These are phyloP conservation scores for Mormyrus lacerda DNA, from an alignment of 2,113 vertebrate species.

Conservation along the genomic window DNA sequence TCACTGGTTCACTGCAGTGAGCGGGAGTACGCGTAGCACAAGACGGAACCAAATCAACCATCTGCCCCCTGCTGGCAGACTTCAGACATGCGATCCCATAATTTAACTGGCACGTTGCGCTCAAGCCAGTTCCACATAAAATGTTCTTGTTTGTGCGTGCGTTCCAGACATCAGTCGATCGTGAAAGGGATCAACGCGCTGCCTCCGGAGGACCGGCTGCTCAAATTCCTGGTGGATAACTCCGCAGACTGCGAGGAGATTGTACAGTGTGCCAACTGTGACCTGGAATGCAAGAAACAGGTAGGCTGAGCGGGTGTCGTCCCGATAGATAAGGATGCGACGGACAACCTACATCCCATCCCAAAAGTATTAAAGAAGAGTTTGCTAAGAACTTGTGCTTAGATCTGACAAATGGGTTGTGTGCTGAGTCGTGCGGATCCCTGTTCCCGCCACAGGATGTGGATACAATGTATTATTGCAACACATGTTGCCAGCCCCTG, in stretches of 20 bases:
- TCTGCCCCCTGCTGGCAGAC: background rate
- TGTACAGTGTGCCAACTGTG: conserved; percentile 84
- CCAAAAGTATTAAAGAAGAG: background rate
- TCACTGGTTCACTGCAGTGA: background rate
- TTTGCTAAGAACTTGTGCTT: background rate
- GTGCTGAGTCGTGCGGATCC: background rate
- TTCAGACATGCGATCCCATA: background rate
- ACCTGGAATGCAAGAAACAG: conserved; percentile 71
- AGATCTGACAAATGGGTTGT: background rate
- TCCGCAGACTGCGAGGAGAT: conserved; percentile 67
- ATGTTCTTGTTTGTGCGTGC: background rate
- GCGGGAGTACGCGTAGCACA: background rate
- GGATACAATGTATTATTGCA: conserved; percentile 83
- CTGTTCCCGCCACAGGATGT: conserved; percentile 57
- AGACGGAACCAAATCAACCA: background rate
- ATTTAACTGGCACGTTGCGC: background rate
- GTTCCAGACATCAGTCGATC: conserved; percentile 68
- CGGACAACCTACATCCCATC: background rate
- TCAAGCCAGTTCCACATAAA: background rate
- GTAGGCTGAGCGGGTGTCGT: conserved; percentile 33
- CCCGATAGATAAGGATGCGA: background rate
- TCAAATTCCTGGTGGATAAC: conserved; percentile 86
- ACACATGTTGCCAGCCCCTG: conserved; percentile 85
- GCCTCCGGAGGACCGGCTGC: conserved; percentile 76
- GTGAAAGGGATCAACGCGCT: conserved; percentile 73